phyloP scores from a whole-genome alignment of 35 echinoderm and acorn worm species.

The Anneissia japonica region DNA sequence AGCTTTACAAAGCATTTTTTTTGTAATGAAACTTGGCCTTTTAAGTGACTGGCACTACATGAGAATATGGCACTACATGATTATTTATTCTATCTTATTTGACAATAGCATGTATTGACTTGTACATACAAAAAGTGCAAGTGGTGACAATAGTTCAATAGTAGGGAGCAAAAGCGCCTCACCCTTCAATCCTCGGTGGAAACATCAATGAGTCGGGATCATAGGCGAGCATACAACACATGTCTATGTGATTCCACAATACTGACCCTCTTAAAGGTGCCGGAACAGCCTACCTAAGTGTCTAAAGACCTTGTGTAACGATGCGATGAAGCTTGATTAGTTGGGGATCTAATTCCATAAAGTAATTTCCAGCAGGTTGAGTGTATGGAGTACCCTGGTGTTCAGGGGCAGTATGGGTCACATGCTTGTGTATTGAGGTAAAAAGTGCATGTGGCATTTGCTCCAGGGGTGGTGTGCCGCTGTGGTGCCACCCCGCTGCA shows the following conservation, averaged over 20 bases:
- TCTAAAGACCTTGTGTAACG: neutral
- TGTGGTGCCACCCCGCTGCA: neutral
- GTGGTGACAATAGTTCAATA: neutral
- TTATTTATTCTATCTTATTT: neutral
- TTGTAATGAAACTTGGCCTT: too few species aligned
- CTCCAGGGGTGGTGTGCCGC: neutral
- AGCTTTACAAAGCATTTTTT: too few species aligned
- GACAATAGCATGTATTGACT: neutral
- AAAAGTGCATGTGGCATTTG: constrained; percentile 1
- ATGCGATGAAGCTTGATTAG: neutral
- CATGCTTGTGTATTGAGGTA: neutral
- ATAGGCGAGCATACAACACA: neutral
- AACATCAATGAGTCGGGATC: neutral
- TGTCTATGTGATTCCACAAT: neutral
- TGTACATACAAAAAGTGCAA: neutral
- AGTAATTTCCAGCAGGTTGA: neutral
- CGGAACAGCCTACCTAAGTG: neutral
- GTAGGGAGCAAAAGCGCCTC: neutral
- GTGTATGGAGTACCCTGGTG: neutral
- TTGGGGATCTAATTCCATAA: neutral
- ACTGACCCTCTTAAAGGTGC: constrained; percentile 1
- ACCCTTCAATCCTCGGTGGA: neutral
- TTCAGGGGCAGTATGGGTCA: neutral
- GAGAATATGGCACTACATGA: too few species aligned
- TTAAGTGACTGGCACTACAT: too few species aligned